Evolutionary conservation across 2,113 vertebrate genomes (phyloP), one percentile per base, ranked within the genome.

Genomic region (Pterophyllum scalare): DNA sequence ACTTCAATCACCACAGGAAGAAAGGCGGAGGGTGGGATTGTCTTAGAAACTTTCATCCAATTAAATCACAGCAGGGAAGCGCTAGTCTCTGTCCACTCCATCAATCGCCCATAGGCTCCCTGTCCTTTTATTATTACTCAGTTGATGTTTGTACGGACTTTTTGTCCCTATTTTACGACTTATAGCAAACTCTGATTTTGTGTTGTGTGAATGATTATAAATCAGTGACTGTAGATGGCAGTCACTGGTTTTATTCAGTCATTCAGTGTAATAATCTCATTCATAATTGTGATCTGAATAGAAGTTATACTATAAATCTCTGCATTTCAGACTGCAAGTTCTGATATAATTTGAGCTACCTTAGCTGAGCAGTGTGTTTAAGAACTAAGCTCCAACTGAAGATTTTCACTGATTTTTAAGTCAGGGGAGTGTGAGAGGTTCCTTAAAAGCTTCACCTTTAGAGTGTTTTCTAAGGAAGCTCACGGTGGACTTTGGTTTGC

Each of bases 1-100:
- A 49, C 49, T 33, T 54, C 6, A 19, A 64, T 12, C n/a, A n/a
- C n/a, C n/a, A 76, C 40, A 3, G 33, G 9, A 1, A 17, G n/a
- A 10, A 10, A 35, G 89, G 89, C 85, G 89, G 88, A 14, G 77
- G 5, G 7, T 2, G 52, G 28, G 59, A 12, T 3, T 59, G 80
- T 15, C n/a, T 17, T 14, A 1, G 7, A 3, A 87, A 92, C 89
- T 93, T 93, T 87, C 0, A 84, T 75, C 93, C 92, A 93, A 95
- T 93, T 38, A 88, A 62, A 89, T 86, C 85, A 54, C 62, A 86
- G 76, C 14, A 67, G n/a, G 26, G 28, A 59, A 84, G 83, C 13
- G 4, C 13, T 22, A 14, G 19, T 26, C 61, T 24, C 12, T 13
- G 12, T 2, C 33, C 33, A 33, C 33, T 33, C 33, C 33, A 6